Conservation (phyloP, 2,888 invertebrate species). For the Thyatira batis region DNA sequence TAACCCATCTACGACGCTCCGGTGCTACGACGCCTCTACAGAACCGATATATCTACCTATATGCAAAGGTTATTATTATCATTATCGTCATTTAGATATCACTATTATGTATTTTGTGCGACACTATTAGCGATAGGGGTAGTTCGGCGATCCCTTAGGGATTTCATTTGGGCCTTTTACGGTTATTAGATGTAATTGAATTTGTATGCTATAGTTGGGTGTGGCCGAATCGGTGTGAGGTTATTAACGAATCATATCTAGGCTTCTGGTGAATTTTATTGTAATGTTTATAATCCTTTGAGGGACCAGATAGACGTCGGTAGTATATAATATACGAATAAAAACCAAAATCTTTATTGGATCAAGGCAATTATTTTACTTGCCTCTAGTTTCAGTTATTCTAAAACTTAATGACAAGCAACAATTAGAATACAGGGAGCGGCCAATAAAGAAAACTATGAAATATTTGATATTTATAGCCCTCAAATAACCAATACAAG, state of each 20-base stretch:
- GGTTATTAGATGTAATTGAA: constrained; percentile 55
- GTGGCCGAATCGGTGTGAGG: constrained; percentile 9
- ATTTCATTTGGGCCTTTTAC: constrained; percentile 42
- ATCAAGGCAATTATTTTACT: too few relatives aligned
- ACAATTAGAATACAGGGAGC: too few relatives aligned
- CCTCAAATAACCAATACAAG: background rate
- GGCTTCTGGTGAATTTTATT: too few relatives aligned
- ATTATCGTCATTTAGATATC: constrained; percentile 28
- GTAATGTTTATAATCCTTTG: too few relatives aligned
- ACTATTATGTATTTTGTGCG: constrained; percentile 16
- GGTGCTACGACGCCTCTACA: constrained; percentile 7
- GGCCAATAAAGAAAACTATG: too few relatives aligned
- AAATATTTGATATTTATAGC: too few relatives aligned
- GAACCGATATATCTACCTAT: background rate
- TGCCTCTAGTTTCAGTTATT: too few relatives aligned
- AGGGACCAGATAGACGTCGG: too few relatives aligned
- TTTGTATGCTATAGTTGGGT: constrained; percentile 10
- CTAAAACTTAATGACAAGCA: too few relatives aligned
- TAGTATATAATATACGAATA: too few relatives aligned
- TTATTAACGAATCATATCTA: constrained; percentile 1
- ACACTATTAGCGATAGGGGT: constrained; percentile 31
- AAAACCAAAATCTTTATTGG: too few relatives aligned
- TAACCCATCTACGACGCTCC: background rate
- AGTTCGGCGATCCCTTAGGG: constrained; percentile 44
- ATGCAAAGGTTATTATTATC: too few relatives aligned